phyloP scores from a whole-genome alignment of 2,113 vertebrate genomes.

The Ceuthmochares aereus region DNA sequence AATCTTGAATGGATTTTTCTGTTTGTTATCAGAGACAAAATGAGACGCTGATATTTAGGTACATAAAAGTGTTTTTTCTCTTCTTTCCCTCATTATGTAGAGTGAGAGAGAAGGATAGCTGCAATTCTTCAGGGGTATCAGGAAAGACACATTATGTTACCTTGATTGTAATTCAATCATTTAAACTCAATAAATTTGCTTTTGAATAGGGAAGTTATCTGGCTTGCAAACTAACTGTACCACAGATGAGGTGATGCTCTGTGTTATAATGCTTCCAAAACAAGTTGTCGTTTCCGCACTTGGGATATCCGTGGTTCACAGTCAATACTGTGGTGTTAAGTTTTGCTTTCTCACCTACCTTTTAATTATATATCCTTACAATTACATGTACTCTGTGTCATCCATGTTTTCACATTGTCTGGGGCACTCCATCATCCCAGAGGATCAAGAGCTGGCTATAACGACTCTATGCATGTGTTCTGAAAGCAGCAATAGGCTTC shows the following conservation, averaged over 20 bases:
- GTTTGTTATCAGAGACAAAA: constrained; percentile 4
- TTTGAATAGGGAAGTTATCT: not conserved
- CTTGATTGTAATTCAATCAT: not conserved
- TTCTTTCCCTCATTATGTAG: not conserved
- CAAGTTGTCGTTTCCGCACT: not conserved
- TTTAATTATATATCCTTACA: not conserved
- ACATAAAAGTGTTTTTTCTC: not conserved
- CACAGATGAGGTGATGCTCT: not conserved
- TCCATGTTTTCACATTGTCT: not conserved
- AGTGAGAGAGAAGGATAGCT: not conserved
- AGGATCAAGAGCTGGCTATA: not conserved
- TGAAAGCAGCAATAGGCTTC: not conserved
- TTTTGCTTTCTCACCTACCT: not conserved
- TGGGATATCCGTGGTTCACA: not conserved
- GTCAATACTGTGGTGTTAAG: not conserved
- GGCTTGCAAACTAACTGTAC: not conserved
- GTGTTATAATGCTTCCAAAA: not conserved
- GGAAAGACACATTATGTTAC: not conserved
- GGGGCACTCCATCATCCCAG: not conserved
- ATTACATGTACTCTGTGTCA: not conserved
- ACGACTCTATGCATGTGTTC: not conserved
- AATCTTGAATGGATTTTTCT: constrained; percentile 11
- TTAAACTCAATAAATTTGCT: not conserved
- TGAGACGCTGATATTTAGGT: not conserved
- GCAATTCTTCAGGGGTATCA: not conserved